phyloP scores from a whole-genome alignment of 2,797 vertebrate species.

The Podarcis siculus region DNA sequence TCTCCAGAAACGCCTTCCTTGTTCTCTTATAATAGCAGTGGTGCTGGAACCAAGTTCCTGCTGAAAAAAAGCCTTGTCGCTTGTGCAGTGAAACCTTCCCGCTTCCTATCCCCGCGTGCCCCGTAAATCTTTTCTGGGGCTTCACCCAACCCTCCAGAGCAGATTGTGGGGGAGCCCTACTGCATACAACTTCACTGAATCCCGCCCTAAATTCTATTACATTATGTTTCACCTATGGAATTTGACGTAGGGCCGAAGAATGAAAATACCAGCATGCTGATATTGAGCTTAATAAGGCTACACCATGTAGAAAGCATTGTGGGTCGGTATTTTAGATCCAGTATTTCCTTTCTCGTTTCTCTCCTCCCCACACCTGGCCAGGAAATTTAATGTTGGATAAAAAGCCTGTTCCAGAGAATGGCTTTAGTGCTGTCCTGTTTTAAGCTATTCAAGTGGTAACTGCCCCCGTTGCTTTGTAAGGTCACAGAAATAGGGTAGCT shows the following conservation, averaged over 20 bases:
- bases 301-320: neutral
- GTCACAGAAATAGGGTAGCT: neutral
- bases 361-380: neutral
- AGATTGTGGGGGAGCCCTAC: too few species aligned
- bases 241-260: constrained; percentile 5
- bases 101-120: too few species aligned
- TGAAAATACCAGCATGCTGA: neutral
- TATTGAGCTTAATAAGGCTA: neutral
- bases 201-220: too few species aligned
- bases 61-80: too few species aligned
- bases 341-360: neutral
- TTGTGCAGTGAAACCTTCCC: too few species aligned
- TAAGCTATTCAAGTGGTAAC: constrained; percentile 18
- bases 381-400: constrained; percentile 14
- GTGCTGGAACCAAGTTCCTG: too few species aligned
- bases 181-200: too few species aligned
- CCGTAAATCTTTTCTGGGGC: too few species aligned
- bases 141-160: too few species aligned
- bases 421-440: neutral
- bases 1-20: too few species aligned
- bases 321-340: neutral
- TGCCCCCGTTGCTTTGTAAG: neutral
- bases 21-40: too few species aligned
- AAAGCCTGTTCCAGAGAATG: neutral
- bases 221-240: neutral